Evolutionary conservation across 2,888 invertebrate species (phyloP).

Genomic region (Norana najaformis): DNA sequence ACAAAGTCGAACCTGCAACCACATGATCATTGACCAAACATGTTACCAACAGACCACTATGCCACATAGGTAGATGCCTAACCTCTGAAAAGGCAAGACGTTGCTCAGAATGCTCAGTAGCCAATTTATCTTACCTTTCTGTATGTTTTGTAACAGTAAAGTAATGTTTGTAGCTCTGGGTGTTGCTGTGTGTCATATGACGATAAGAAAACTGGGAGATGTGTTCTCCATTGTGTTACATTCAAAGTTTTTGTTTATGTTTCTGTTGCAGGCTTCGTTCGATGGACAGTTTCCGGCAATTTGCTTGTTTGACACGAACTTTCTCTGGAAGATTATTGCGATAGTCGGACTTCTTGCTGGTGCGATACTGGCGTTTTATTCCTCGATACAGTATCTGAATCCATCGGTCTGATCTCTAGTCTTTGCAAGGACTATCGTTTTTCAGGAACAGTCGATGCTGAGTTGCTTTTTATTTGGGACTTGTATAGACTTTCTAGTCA

Average conservation of each 20-base stretch:
- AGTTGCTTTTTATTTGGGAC: not conserved
- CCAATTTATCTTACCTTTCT: too few relatives aligned
- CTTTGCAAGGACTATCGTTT: not conserved
- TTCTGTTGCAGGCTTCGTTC: constrained; percentile 41
- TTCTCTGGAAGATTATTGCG: constrained; percentile 45
- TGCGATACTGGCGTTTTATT: constrained; percentile 43
- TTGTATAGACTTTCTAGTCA: not conserved
- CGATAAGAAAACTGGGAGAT: too few relatives aligned
- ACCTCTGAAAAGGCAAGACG: too few relatives aligned
- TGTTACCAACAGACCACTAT: too few relatives aligned
- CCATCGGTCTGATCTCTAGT: not conserved
- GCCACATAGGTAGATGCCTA: too few relatives aligned
- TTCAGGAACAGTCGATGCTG: not conserved
- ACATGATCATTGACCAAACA: too few relatives aligned
- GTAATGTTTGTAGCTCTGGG: too few relatives aligned
- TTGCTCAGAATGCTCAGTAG: too few relatives aligned
- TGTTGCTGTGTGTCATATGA: too few relatives aligned
- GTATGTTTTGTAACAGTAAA: too few relatives aligned
- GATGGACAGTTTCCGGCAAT: constrained; percentile 44
- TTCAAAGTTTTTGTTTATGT: constrained; percentile 16
- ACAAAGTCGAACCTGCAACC: too few relatives aligned
- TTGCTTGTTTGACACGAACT: constrained; percentile 37
- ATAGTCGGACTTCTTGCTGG: constrained; percentile 41
- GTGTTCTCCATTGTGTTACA: not conserved
- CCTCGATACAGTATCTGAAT: constrained; percentile 42